Evolutionary conservation across 2,113 vertebrate genomes (phyloP).

Genomic region (Hippocampus guttulatus): DNA sequence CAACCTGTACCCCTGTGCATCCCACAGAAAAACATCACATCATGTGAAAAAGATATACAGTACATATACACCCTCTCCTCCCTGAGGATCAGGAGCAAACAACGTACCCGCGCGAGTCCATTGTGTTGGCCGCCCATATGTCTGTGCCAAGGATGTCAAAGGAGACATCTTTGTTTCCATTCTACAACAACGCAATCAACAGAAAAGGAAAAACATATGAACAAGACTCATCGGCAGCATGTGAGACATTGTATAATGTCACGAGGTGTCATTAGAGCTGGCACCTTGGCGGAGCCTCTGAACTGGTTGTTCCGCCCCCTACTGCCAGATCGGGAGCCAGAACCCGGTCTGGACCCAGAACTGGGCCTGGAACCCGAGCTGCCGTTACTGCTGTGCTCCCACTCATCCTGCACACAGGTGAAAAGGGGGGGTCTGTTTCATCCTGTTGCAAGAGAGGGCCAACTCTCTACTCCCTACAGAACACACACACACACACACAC

Average conservation of each 20-base stretch:
- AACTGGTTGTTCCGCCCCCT: constrained; percentile 75
- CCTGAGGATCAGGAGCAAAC: constrained; percentile 10
- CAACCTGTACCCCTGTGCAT: constrained; percentile 87
- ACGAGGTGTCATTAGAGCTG: background rate
- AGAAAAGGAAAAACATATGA: background rate
- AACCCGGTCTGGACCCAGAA: constrained; percentile 74
- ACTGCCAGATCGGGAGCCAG: constrained; percentile 76
- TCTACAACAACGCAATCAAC: constrained; percentile 67
- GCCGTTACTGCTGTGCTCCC: constrained; percentile 82
- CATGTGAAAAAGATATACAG: background rate
- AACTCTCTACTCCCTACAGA: background rate
- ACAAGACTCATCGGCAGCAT: background rate
- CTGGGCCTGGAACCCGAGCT: constrained; percentile 75
- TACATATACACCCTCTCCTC: too few species aligned
- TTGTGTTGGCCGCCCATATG: constrained; percentile 97
- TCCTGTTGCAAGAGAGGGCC: background rate
- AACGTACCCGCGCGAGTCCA: constrained; percentile 86
- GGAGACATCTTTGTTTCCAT: constrained; percentile 85
- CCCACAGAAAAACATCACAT: constrained; percentile 18
- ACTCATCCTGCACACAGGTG: constrained; percentile 71
- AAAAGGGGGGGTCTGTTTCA: background rate
- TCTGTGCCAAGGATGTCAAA: constrained; percentile 94
- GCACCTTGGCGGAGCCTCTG: constrained; percentile 72
- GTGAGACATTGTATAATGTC: background rate
- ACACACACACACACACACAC: constrained; percentile 26